Conservation (phyloP, 2,113 vertebrate species). For the Dromiciops gliroides region DNA sequence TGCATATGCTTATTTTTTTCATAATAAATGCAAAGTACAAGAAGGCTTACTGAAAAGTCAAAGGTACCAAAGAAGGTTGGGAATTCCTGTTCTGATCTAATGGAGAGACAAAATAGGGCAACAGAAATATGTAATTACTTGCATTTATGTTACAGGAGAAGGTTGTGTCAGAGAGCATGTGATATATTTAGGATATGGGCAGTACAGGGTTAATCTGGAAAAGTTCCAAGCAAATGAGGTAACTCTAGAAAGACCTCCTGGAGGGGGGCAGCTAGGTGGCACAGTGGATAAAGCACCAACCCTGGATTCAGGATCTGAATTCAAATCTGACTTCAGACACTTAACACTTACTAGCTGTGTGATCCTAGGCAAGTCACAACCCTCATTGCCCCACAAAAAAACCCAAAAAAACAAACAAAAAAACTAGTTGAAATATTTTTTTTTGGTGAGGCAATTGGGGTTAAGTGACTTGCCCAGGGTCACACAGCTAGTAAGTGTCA, state of each 20-base stretch:
- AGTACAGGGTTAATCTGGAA: background rate
- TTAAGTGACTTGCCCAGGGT: too few relatives aligned
- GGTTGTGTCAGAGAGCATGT: background rate
- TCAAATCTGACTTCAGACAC: too few relatives aligned
- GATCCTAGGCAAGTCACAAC: too few relatives aligned
- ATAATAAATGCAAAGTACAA: background rate
- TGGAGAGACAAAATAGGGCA: background rate
- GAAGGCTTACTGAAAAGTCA: background rate
- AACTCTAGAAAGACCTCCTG: background rate
- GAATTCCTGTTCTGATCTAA: background rate
- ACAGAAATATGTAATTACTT: background rate
- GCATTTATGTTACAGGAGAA: background rate
- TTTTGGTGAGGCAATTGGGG: too few relatives aligned
- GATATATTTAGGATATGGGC: background rate
- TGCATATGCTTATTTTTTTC: background rate
- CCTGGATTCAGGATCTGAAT: too few relatives aligned
- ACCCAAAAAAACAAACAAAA: too few relatives aligned
- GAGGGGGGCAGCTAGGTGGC: too few relatives aligned
- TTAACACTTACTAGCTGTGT: too few relatives aligned
- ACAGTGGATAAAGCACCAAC: too few relatives aligned
- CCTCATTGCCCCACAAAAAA: too few relatives aligned
- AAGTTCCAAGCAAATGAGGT: background rate
- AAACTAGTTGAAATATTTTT: too few relatives aligned
- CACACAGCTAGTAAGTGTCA: too few relatives aligned
- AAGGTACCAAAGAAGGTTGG: background rate